A percentile compares a stretch with the other conserved stretches of the same genome.
These are phyloP conservation scores for Lithobius niger DNA, from an alignment of 1,140 invertebrate genomes.

Conservation along the genomic window DNA sequence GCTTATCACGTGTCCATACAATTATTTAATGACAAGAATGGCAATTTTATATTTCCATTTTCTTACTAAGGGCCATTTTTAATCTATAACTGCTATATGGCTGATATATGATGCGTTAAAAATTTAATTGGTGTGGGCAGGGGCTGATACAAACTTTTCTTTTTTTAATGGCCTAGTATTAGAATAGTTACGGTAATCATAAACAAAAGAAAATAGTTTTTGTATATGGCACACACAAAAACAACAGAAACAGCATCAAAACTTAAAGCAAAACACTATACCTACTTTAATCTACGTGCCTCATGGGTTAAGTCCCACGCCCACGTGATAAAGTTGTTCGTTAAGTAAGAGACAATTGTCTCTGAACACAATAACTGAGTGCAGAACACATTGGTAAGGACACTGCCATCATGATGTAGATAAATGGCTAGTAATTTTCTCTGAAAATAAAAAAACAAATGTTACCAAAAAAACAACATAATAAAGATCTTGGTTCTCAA, in stretches of 20 bases:
- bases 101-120: too few relatives aligned
- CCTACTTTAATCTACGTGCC: conserved; percentile 62
- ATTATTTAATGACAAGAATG: too few relatives aligned
- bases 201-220: background rate
- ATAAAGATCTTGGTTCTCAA: background rate
- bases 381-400: conserved; percentile 90
- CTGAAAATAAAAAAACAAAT: conserved; percentile 41
- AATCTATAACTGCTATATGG: too few relatives aligned
- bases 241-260: too few relatives aligned
- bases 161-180: too few relatives aligned
- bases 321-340: conserved; percentile 78
- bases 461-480: background rate
- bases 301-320: conserved; percentile 88
- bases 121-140: too few relatives aligned
- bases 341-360: conserved; percentile 69
- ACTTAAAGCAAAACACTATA: too few relatives aligned
- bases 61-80: too few relatives aligned
- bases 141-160: too few relatives aligned
- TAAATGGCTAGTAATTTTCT: conserved; percentile 82
- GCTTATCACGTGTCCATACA: too few relatives aligned
- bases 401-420: conserved; percentile 84
- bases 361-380: conserved; percentile 82
- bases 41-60: too few relatives aligned
- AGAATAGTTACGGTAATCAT: conserved; percentile 19
- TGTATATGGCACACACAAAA: too few relatives aligned